A percentile compares a stretch with the other conserved stretches of the same genome.
Evolutionary conservation across 1,140 invertebrate species (phyloP).

Genomic region (Hyposmocoma kahamanoa): DNA sequence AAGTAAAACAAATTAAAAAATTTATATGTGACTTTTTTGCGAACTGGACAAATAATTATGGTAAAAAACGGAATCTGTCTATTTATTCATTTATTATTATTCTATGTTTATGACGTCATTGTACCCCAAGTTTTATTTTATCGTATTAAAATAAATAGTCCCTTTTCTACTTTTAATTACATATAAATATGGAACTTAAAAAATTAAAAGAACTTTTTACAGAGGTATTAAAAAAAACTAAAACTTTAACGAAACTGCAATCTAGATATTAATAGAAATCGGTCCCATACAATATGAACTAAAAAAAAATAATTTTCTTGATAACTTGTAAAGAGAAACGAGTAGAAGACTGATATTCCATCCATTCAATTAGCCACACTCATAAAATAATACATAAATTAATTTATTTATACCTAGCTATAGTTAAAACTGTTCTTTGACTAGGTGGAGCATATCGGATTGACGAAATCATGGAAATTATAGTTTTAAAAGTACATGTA

Average conservation of each 20-base stretch:
- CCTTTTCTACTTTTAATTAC: slow-evolving; percentile 58
- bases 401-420: slow-evolving; percentile 57
- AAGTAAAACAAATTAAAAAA: slow-evolving; percentile 21
- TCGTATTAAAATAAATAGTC: slow-evolving; percentile 57
- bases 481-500: neutral
- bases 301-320: slow-evolving; percentile 11
- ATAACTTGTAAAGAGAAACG: neutral
- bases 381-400: slow-evolving; percentile 47
- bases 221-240: slow-evolving; percentile 40
- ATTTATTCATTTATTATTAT: neutral
- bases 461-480: slow-evolving; percentile 22
- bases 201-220: slow-evolving; percentile 54
- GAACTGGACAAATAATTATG: neutral
- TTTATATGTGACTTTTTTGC: neutral
- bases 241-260: slow-evolving; percentile 30
- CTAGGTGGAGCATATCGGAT: slow-evolving; percentile 55
- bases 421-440: slow-evolving; percentile 63
- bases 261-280: slow-evolving; percentile 28
- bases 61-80: neutral
- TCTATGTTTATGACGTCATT: slow-evolving; percentile 47
- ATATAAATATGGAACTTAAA: slow-evolving; percentile 62
- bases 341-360: too few relatives aligned
- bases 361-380: slow-evolving; percentile 44
- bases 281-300: slow-evolving; percentile 34
- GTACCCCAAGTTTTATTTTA: slow-evolving; percentile 26